Evolutionary conservation across 2,888 invertebrate species (phyloP).

Genomic region (Clistopyga incitator): DNA sequence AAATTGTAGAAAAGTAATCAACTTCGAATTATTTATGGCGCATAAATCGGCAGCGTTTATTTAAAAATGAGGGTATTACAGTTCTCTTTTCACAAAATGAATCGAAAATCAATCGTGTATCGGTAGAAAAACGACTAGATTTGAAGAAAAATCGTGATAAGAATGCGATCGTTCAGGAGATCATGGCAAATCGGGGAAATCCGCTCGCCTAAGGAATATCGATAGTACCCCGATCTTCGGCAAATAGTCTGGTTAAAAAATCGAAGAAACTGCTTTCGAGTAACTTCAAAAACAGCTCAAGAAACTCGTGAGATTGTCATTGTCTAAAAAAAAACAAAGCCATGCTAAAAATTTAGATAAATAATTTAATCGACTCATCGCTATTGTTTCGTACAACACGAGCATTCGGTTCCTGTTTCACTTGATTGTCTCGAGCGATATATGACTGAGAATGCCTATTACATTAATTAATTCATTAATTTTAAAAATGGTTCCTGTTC

Average conservation of each 20-base stretch:
- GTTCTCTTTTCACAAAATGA: not conserved
- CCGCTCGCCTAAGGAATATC: conserved; percentile 6
- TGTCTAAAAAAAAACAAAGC: not conserved
- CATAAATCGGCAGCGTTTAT: not conserved
- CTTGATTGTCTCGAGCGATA: conserved; percentile 37
- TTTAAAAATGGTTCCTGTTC: conserved; percentile 57
- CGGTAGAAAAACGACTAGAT: not conserved
- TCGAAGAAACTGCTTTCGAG: conserved; percentile 23
- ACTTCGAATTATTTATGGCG: not conserved
- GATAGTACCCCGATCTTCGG: conserved; percentile 1
- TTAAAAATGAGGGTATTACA: not conserved
- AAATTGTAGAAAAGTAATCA: too few relatives aligned
- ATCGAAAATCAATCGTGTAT: not conserved
- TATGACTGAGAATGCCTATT: conserved; percentile 55
- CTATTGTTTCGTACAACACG: conserved; percentile 34
- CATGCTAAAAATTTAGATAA: not conserved
- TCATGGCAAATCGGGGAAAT: not conserved
- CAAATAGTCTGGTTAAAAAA: conserved; percentile 26
- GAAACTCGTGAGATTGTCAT: conserved; percentile 21
- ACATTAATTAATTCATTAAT: conserved; percentile 22
- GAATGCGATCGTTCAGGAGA: not conserved
- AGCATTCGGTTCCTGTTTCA: conserved; percentile 23
- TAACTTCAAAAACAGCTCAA: conserved; percentile 15
- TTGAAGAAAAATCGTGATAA: not conserved
- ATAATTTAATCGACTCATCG: conserved; percentile 34